Percentiles rank a stretch among this genome's conserved stretches.
Conservation (phyloP, 92 coral and sea anemone genomes). For the Bergia puertoricense region DNA sequence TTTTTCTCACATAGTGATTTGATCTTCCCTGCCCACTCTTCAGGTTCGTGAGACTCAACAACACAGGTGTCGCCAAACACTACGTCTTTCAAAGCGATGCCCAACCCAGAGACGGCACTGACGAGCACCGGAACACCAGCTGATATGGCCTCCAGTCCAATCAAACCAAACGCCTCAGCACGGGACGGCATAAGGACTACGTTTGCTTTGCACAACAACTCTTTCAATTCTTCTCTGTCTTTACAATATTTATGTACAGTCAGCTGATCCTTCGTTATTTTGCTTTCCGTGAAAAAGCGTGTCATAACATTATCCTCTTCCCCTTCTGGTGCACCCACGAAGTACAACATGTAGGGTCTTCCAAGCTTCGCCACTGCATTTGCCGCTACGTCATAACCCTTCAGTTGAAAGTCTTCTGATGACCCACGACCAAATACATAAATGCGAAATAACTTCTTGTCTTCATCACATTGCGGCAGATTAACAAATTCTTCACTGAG, state of each 20-base stretch:
- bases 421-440: slow-evolving; percentile 37
- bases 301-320: neutral
- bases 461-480: neutral
- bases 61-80: too few relatives aligned
- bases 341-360: neutral
- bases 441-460: neutral
- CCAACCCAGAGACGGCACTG: too few relatives aligned
- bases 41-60: too few relatives aligned
- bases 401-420: slow-evolving; percentile 15
- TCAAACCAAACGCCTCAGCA: too few relatives aligned
- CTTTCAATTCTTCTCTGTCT: neutral
- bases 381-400: slow-evolving; percentile 34
- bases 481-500: neutral
- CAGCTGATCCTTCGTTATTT: neutral
- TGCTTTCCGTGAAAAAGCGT: neutral
- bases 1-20: too few relatives aligned
- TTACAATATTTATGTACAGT: neutral
- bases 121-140: too few relatives aligned
- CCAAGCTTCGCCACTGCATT: slow-evolving; percentile 41
- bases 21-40: too few relatives aligned
- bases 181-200: too few relatives aligned
- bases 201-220: too few relatives aligned
- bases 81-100: too few relatives aligned
- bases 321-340: slow-evolving; percentile 39
- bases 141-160: too few relatives aligned